phyloP scores from a whole-genome alignment of 2,888 invertebrate genomes.

The Elmis aenea region DNA sequence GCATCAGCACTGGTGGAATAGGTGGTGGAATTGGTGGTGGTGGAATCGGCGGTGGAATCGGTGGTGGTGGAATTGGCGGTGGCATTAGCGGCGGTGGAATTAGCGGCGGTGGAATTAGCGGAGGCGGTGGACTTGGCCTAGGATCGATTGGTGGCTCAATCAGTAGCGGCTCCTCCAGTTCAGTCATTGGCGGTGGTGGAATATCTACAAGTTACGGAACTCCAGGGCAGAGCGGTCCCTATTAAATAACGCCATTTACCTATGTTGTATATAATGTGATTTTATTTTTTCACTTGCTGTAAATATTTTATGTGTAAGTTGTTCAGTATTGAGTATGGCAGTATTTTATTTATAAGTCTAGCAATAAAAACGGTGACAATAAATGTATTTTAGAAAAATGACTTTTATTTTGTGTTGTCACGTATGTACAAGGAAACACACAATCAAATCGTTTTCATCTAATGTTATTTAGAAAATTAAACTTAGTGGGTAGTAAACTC shows the following conservation, averaged over 20 bases:
- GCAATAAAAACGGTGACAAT: conserved; percentile 33
- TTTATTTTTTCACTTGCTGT: no score
- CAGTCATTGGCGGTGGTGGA: conserved; percentile 40
- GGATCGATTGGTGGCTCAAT: conserved; percentile 30
- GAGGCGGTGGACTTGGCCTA: conserved; percentile 16
- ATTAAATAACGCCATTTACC: conserved; percentile 28
- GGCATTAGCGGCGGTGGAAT: conserved; percentile 17
- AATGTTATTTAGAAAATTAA: no score
- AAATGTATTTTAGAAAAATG: conserved; percentile 25
- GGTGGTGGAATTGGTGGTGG: conserved; percentile 41
- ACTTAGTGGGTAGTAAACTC: no score
- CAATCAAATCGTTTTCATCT: no score
- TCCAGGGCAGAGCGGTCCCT: conserved; percentile 44
- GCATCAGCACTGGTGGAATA: no score
- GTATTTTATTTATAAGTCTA: no score
- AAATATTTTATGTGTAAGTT: no score
- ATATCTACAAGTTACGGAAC: conserved; percentile 40
- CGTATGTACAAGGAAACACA: no score
- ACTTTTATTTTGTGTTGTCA: conserved; percentile 4
- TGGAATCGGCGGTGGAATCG: conserved; percentile 37
- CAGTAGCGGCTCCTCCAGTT: conserved; percentile 17
- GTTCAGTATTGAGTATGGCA: no score
- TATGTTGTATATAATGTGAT: not conserved
- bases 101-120: conserved; percentile 25
- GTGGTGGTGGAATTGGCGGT: conserved; percentile 27